Base-by-base conservation (phyloP, 1,140 invertebrate species). In the Trissolcus basalis region DNA sequence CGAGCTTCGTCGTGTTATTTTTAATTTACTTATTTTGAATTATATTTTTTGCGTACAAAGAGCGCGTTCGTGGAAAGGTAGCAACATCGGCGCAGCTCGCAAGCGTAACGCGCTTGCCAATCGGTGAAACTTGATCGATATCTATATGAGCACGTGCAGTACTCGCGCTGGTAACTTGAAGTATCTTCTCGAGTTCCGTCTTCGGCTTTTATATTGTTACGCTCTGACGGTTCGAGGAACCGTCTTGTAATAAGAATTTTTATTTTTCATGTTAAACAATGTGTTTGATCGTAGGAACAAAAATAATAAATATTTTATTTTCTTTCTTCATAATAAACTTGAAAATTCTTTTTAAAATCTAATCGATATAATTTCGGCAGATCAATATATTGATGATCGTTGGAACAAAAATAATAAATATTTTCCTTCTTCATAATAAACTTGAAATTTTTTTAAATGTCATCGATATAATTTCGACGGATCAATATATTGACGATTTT, bases 71-170 rank as follows among this genome's bases (percentile, higher is more conserved):
- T 27, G 19, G 19, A 27, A 27, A 27, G 19, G 19, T 27, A 3
- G 1, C 6, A 27, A 27, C 1, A 6, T 27, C 1, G 19, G 6
- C 19, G 36, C 9, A 9, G 9, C 9, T n/a, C n/a, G n/a, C n/a
- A 39, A 39, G 9, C 36, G 36, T 39, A 39, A 39, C 36, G 36
- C 36, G 36, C 36, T 9, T n/a, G 36, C 36, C 36, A 39, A 44
- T 44, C 43, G 12, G 11, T n/a, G 8, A 13, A 44, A 44, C n/a
- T 44, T 44, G 43, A 44, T 44, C 43, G 12, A 44, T 44, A 44
- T 44, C 43, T 44, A 44, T 27, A 27, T 27, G 19, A 44, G 43
- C 43, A 44, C 43, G 43, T 44, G 43, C 43, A 44, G 9, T n/a
- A 8, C 36, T 5, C 33, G 33, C 33, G 33, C 33, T 35, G 5